Conservation (phyloP, 2,888 invertebrate species). For the Caenorhabditis virilis region DNA sequence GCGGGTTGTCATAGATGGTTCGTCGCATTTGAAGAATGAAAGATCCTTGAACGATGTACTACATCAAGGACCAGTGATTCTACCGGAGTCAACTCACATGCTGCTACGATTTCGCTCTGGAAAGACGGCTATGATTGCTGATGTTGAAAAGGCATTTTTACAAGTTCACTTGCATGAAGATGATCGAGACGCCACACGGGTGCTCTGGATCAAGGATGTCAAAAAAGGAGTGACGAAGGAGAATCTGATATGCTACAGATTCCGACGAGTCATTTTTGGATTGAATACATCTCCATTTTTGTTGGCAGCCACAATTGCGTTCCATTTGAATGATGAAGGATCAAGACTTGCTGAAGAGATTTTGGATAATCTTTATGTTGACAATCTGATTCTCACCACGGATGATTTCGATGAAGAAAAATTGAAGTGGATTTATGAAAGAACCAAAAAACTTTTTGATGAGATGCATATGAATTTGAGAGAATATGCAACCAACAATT, state of each 20-base stretch:
- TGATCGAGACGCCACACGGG: slow-evolving; percentile 34
- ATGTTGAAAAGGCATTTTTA: slow-evolving; percentile 46
- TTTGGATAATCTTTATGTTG: slow-evolving; percentile 8
- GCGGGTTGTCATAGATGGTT: slow-evolving; percentile 43
- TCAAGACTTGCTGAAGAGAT: slow-evolving; percentile 2
- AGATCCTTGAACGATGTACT: slow-evolving; percentile 41
- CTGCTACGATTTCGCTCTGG: slow-evolving; percentile 27
- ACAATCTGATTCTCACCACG: slow-evolving; percentile 9
- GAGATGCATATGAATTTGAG: slow-evolving; percentile 21
- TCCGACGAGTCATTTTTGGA: slow-evolving; percentile 43
- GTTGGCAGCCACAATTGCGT: slow-evolving; percentile 5
- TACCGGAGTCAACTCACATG: slow-evolving; percentile 22
- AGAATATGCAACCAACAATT: slow-evolving; percentile 37
- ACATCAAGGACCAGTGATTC: slow-evolving; percentile 31
- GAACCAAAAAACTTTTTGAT: not conserved
- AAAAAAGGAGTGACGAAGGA: slow-evolving; percentile 3
- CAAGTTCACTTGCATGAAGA: slow-evolving; percentile 28
- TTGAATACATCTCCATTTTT: slow-evolving; percentile 35
- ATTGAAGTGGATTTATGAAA: not conserved
- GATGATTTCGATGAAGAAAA: too few relatives aligned
- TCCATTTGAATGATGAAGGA: not conserved
- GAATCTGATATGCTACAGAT: slow-evolving; percentile 32
- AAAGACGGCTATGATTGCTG: slow-evolving; percentile 14
- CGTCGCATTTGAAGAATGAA: slow-evolving; percentile 8
- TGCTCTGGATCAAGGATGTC: slow-evolving; percentile 29